Percentiles rank a stretch among this genome's conserved stretches.
Conservation (phyloP, 1,140 invertebrate genomes). For the Saccostrea glomerata region DNA sequence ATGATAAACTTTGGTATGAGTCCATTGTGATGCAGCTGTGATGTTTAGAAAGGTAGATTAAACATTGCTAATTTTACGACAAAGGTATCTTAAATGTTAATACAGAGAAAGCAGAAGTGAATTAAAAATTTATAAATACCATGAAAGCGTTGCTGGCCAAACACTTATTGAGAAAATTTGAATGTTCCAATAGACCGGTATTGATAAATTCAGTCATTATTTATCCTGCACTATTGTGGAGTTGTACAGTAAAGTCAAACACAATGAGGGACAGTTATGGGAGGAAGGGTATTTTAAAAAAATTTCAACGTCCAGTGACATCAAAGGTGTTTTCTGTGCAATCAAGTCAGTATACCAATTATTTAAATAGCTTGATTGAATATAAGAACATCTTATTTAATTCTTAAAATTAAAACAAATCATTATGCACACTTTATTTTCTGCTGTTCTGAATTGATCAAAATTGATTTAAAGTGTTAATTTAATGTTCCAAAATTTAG, state of each 20-base stretch:
- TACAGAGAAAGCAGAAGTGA: slow-evolving; percentile 14
- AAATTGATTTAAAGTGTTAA: no score
- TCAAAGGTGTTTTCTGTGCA: slow-evolving; percentile 7
- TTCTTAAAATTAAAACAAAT: no score
- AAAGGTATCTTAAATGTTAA: slow-evolving; percentile 15
- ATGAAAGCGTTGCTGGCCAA: slow-evolving; percentile 9
- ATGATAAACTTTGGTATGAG: slow-evolving; percentile 26
- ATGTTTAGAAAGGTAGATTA: slow-evolving; percentile 32
- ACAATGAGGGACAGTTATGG: slow-evolving; percentile 3
- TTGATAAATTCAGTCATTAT: slow-evolving; percentile 22
- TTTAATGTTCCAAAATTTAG: no score
- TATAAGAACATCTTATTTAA: no score
- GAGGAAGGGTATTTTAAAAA: slow-evolving; percentile 27
- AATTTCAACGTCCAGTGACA: slow-evolving; percentile 9
- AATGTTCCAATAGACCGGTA: slow-evolving; percentile 6
- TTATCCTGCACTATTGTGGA: neutral
- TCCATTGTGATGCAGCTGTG: slow-evolving; percentile 20
- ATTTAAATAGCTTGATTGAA: no score
- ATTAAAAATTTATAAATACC: slow-evolving; percentile 27
- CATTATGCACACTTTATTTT: no score
- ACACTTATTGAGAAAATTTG: slow-evolving; percentile 8
- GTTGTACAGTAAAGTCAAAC: neutral
- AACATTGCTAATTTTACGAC: slow-evolving; percentile 28
- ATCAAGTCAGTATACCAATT: neutral
- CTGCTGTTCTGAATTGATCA: no score